phyloP scores from a whole-genome alignment of 2,888 invertebrate species.

The Tupiocoris notatus region DNA sequence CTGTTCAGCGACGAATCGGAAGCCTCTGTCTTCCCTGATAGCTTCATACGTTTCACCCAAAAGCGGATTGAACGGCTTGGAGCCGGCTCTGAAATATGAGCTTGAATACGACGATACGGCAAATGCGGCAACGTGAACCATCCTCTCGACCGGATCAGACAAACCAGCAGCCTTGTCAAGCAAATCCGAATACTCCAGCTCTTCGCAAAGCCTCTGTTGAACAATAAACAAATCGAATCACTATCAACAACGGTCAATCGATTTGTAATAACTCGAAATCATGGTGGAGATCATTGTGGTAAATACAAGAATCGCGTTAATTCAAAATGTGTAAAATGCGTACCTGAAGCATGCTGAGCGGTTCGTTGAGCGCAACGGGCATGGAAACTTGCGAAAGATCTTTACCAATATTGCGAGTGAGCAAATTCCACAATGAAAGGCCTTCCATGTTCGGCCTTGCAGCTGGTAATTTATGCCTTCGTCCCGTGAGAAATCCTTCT shows the following conservation, averaged over 20 bases:
- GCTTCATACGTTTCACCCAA: conserved; percentile 82
- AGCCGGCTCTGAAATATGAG: conserved; percentile 70
- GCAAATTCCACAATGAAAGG: conserved; percentile 74
- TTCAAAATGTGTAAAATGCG: neutral
- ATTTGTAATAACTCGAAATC: too few relatives aligned
- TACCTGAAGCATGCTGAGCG: conserved; percentile 75
- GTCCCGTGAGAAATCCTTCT: conserved; percentile 55
- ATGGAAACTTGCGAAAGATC: conserved; percentile 81
- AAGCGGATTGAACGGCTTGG: conserved; percentile 82
- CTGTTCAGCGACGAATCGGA: conserved; percentile 77
- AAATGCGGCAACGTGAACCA: conserved; percentile 76
- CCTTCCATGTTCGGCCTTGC: conserved; percentile 73
- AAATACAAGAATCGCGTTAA: neutral
- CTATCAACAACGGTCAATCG: too few relatives aligned
- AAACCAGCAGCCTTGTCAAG: conserved; percentile 71
- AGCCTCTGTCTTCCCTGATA: conserved; percentile 72
- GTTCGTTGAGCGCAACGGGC: conserved; percentile 84
- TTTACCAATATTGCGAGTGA: conserved; percentile 80
- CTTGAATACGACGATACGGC: conserved; percentile 77
- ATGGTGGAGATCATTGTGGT: too few relatives aligned
- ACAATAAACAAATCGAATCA: too few relatives aligned
- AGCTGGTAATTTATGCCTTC: conserved; percentile 69
- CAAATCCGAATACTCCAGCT: conserved; percentile 78
- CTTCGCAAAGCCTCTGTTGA: conserved; percentile 74
- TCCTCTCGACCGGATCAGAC: conserved; percentile 67